Conservation (phyloP, 2,797 vertebrate genomes). For the Xyrichtys novacula region DNA sequence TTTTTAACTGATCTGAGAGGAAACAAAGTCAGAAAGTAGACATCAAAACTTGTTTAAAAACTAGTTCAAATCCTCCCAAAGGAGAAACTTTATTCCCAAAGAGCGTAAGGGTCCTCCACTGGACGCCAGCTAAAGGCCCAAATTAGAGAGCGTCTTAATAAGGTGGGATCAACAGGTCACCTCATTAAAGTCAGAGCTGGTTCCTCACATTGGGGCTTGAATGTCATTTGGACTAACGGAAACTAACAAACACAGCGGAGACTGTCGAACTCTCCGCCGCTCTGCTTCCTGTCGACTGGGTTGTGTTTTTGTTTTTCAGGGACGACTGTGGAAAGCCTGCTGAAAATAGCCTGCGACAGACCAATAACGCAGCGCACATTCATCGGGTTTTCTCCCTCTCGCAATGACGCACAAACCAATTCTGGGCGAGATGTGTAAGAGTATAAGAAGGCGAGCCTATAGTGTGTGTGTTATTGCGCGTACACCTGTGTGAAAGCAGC, state of each 20-base stretch:
- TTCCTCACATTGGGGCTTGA: slow-evolving; percentile 23
- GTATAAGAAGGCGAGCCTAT: background rate
- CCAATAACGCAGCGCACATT: slow-evolving; percentile 28
- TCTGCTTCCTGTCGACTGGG: background rate
- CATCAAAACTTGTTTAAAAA: background rate
- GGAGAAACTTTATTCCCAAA: background rate
- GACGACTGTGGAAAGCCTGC: background rate
- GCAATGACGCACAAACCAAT: slow-evolving; percentile 35
- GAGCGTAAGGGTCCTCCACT: slow-evolving; percentile 7
- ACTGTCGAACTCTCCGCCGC: slow-evolving; percentile 1
- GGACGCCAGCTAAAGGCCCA: slow-evolving; percentile 4
- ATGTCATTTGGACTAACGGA: slow-evolving; percentile 43
- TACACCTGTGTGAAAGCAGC: slow-evolving; percentile 31
- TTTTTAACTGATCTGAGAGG: too few relatives aligned
- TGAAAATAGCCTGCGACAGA: slow-evolving; percentile 53
- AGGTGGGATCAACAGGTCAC: slow-evolving; percentile 39
- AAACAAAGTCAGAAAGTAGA: too few relatives aligned
- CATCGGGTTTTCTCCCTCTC: slow-evolving; percentile 25
- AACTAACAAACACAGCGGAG: slow-evolving; percentile 41
- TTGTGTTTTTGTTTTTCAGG: slow-evolving; percentile 1
- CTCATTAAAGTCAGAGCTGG: slow-evolving; percentile 48
- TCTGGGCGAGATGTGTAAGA: background rate
- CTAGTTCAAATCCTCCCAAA: background rate
- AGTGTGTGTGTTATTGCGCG: slow-evolving; percentile 6
- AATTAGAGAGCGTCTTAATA: slow-evolving; percentile 30